Base-by-base conservation (phyloP, 2,888 invertebrate genomes). In the Tribolium freemani region DNA sequence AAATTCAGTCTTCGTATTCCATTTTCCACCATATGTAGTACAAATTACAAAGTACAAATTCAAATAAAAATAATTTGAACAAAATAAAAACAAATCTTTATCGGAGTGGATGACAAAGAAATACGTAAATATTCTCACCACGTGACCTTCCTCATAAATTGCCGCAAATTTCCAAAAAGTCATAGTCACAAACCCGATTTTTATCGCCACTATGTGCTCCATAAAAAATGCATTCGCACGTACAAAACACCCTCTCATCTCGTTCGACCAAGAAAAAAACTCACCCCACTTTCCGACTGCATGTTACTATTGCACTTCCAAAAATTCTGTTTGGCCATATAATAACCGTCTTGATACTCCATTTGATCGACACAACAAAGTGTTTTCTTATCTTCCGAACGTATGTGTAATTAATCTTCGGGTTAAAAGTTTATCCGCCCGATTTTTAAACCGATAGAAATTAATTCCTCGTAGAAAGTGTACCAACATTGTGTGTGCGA, bases 251-350 rank as follows among this genome's bases (percentile, higher is more conserved):
- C 30, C 21, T 30, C 0, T 9, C 8, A 51, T 51, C 3, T 51
- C 21, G 8, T 16, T 10, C 3, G 6, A 13, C 44, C n/a, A 45
- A 45, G 5, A 46, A 60, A 53, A 31, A 51, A 21, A 20, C 82
- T 81, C 64, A 82, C 82, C 75, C 82, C 81, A 69, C 80, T 82
- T 67, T 82, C 82, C 6, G 77, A 77, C 10, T 66, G 71, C 51
- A 57, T 58, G 20, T 63, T 63, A 21, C 16, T 57, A 6, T 66
- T 53, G 30, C 20, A 71, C 56, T 71, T 72, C 71, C 71, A 72
- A 57, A 54, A 72, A 46, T 20, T 56, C 31, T 31, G 57, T 16
- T 66, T 54, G 20, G 30, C 26, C 26, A 54, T 44, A 53, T 45
- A 67, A 16, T 66, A 71, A 11, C 63, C 57, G 38, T 46, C 56